A percentile compares a stretch with the other conserved stretches of the same genome.
These are phyloP conservation scores for Rhinella marina DNA, from an alignment of 2,797 vertebrate genomes.

Conservation along the genomic window DNA sequence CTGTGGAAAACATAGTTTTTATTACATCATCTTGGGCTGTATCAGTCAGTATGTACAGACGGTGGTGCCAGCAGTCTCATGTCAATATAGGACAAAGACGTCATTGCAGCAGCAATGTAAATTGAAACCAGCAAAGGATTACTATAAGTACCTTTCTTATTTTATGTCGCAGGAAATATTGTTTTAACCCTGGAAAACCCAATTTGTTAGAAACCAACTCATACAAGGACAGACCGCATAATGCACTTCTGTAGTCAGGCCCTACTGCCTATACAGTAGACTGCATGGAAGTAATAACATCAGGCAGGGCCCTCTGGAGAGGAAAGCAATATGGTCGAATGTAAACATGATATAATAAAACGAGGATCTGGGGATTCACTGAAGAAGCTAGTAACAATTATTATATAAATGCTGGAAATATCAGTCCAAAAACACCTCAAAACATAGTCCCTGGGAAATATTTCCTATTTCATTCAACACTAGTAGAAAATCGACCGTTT, in stretches of 20 bases:
- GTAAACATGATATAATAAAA: slow-evolving; percentile 36
- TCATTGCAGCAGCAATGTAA: no score
- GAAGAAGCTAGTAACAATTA: slow-evolving; percentile 18
- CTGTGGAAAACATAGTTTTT: no score
- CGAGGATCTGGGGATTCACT: slow-evolving; percentile 18
- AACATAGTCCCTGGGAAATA: neutral
- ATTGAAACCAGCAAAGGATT: no score
- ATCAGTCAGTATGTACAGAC: no score
- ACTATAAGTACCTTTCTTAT: no score
- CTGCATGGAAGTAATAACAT: slow-evolving; percentile 22
- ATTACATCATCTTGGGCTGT: no score
- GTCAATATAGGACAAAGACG: no score
- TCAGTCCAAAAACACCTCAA: neutral
- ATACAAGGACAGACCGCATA: no score
- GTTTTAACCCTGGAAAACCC: no score
- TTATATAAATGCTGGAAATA: slow-evolving; percentile 24
- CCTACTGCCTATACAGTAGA: neutral
- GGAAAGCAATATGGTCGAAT: neutral
- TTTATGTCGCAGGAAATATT: no score
- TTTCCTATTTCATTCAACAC: slow-evolving; percentile 13
- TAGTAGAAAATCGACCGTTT: neutral
- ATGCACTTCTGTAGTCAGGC: neutral
- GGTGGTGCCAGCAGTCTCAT: no score
- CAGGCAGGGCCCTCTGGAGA: neutral
- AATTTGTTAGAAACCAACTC: no score